Percentiles rank a stretch among this genome's conserved stretches.
Conservation (phyloP, 2,113 vertebrate genomes). For the Trematocara stigmaticum region DNA sequence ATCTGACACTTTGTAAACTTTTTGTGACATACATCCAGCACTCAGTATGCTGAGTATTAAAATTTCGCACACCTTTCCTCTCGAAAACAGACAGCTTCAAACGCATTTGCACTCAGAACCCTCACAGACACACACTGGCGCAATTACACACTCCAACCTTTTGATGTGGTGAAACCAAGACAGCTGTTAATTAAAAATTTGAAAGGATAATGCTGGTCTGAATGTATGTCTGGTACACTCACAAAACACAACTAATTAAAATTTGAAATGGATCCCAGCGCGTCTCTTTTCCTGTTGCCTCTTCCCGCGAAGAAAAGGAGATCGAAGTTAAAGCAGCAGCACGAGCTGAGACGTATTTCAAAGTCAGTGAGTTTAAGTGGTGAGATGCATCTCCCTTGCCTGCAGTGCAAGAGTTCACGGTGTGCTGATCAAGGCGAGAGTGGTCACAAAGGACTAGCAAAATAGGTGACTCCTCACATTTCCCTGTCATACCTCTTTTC, state of each 20-base stretch:
- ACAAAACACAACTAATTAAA: constrained; percentile 74
- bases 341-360: constrained; percentile 36
- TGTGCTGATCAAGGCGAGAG: background rate
- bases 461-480: constrained; percentile 9
- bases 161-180: constrained; percentile 71
- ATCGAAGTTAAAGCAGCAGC: constrained; percentile 52
- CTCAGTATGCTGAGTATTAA: background rate
- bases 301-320: constrained; percentile 54
- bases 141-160: constrained; percentile 29
- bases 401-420: constrained; percentile 15
- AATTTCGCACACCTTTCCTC: constrained; percentile 29
- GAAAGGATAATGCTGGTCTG: constrained; percentile 69
- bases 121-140: background rate
- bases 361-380: constrained; percentile 52
- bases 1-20: background rate
- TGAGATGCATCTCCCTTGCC: constrained; percentile 19
- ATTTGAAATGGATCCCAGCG: constrained; percentile 68
- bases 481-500: background rate
- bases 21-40: constrained; percentile 12
- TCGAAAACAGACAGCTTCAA: constrained; percentile 11
- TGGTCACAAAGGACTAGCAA: background rate
- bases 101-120: background rate
- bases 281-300: constrained; percentile 49
- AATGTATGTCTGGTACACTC: constrained; percentile 65
- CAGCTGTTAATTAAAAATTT: constrained; percentile 75